Evolutionary conservation across 1,140 invertebrate genomes (phyloP).

Genomic region (Papilio aristodemus): DNA sequence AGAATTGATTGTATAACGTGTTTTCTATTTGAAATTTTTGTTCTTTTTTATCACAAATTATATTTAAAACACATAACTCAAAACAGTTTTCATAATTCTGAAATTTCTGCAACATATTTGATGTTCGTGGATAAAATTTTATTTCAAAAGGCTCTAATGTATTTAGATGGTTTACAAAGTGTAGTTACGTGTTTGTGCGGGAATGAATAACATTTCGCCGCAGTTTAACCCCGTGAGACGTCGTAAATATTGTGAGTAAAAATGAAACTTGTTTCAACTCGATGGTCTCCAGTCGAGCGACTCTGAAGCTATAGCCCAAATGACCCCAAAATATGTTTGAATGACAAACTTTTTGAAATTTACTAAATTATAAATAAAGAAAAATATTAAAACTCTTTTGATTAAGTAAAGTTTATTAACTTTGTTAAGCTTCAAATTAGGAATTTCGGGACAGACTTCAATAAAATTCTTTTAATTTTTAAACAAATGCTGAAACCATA

Average conservation of each 20-base stretch:
- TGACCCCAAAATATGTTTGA: neutral
- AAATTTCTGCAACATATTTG: neutral
- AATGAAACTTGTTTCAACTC: slow-evolving; percentile 25
- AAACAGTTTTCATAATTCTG: neutral
- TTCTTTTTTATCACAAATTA: neutral
- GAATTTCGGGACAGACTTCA: too few species aligned
- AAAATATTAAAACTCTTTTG: neutral
- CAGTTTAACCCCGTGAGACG: slow-evolving; percentile 23
- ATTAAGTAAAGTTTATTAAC: neutral
- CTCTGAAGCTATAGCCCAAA: neutral
- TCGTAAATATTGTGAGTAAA: slow-evolving; percentile 27
- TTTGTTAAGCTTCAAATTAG: too few species aligned
- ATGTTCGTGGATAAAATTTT: neutral
- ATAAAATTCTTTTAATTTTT: too few species aligned
- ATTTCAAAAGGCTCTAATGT: slow-evolving; percentile 14
- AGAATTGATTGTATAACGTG: too few species aligned
- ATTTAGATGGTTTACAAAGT: slow-evolving; percentile 20
- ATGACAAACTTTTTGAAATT: neutral
- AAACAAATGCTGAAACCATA: neutral
- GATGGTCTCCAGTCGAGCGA: slow-evolving; percentile 10
- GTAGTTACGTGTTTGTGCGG: slow-evolving; percentile 20
- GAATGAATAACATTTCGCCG: slow-evolving; percentile 22
- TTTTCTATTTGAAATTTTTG: neutral
- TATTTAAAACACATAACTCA: neutral
- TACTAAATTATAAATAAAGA: neutral